These are phyloP conservation scores for Tiaroga cobitis DNA, from an alignment of 2,797 vertebrate species.

Conservation along the genomic window DNA sequence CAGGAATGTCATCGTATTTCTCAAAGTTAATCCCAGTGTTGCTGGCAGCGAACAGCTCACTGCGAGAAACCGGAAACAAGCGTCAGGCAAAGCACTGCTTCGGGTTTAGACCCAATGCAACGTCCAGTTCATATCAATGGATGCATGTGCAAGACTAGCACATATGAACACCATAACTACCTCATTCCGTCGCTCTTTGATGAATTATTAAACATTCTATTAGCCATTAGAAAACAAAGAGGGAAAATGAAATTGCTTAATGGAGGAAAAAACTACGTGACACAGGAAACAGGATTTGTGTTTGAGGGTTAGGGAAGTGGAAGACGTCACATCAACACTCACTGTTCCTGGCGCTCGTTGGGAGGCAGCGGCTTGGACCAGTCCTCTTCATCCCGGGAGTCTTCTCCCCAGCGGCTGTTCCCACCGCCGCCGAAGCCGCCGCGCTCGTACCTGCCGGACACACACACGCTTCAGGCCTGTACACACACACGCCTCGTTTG, in stretches of 20 bases:
- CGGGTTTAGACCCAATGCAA: neutral
- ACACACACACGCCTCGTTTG: no score
- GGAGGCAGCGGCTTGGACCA: conserved; percentile 95
- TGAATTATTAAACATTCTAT: neutral
- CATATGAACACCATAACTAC: neutral
- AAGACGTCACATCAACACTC: conserved; percentile 62
- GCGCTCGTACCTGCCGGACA: conserved; percentile 82
- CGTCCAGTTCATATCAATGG: neutral
- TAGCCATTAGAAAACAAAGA: neutral
- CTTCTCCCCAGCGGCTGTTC: conserved; percentile 91
- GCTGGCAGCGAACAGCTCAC: conserved; percentile 93
- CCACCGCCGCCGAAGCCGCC: conserved; percentile 75
- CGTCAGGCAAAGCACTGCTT: neutral
- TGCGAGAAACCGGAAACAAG: conserved; percentile 55
- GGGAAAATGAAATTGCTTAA: neutral
- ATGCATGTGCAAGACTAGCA: neutral
- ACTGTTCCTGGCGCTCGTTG: conserved; percentile 94
- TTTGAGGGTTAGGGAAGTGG: neutral
- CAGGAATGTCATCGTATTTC: conserved; percentile 99
- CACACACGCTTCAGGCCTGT: no score
- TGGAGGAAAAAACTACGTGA: neutral
- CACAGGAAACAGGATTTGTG: neutral
- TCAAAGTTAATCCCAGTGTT: conserved; percentile 99
- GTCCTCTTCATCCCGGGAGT: conserved; percentile 90
- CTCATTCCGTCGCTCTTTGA: neutral